Evolutionary conservation across 2,797 vertebrate species (phyloP).

Genomic region (Crenuchus spilurus): DNA sequence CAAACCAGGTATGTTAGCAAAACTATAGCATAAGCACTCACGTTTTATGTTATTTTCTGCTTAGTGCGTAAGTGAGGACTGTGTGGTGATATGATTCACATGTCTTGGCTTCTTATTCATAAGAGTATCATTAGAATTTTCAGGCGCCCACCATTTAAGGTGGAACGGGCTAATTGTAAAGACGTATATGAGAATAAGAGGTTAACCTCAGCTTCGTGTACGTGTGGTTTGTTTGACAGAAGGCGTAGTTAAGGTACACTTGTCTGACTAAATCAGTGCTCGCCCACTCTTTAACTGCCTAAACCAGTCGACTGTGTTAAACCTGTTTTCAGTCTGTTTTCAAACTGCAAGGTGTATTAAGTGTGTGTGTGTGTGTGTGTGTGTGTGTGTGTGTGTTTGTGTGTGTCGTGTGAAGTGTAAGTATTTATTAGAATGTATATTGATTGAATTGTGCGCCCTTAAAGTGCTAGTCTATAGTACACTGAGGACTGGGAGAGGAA

Average conservation of each 20-base stretch:
- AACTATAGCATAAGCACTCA: too few species aligned
- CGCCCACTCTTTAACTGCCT: constrained; percentile 22
- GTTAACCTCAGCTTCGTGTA: too few species aligned
- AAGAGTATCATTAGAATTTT: too few species aligned
- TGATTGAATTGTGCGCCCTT: too few species aligned
- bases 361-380: not conserved
- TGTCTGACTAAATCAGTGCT: constrained; percentile 48
- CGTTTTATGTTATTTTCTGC: not conserved
- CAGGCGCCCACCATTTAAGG: too few species aligned
- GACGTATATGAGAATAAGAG: too few species aligned
- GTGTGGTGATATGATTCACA: too few species aligned
- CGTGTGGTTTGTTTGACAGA: not conserved
- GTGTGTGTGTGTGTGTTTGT: not conserved
- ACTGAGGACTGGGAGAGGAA: not conserved
- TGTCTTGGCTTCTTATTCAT: too few species aligned
- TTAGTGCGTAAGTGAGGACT: not conserved
- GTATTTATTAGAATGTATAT: too few species aligned
- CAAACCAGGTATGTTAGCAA: constrained; percentile 23
- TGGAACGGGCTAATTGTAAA: too few species aligned
- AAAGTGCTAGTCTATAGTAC: too few species aligned
- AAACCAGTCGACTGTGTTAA: constrained; percentile 45
- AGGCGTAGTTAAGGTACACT: constrained; percentile 5
- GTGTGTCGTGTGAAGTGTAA: not conserved
- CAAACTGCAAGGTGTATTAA: not conserved
- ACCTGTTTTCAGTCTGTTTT: constrained; percentile 41